Evolutionary conservation across 2,888 invertebrate species (phyloP).

Genomic region (Limnephilus rhombicus): DNA sequence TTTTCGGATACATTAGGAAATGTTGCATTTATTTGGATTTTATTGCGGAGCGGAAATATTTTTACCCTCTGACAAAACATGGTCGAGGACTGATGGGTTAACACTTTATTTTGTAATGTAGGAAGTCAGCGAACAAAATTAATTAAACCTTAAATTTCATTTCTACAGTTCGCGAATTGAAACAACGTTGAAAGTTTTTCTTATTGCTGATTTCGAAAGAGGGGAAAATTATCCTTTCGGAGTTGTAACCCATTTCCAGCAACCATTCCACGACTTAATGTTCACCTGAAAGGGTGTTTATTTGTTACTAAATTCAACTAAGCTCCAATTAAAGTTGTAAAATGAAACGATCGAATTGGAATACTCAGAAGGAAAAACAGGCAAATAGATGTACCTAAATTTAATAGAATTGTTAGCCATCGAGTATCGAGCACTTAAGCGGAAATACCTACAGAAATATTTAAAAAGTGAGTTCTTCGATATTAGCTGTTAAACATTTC

Average conservation of each 20-base stretch:
- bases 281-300: background rate
- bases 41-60: no score
- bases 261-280: background rate
- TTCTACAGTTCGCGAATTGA: background rate
- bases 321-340: background rate
- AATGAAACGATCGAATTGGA: background rate
- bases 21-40: no score
- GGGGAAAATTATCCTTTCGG: background rate
- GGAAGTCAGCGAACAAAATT: constrained; percentile 43
- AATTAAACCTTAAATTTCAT: constrained; percentile 48
- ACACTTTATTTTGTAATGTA: background rate
- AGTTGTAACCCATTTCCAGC: constrained; percentile 10
- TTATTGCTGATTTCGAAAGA: background rate
- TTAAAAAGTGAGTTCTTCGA: no score
- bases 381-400: background rate
- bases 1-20: no score
- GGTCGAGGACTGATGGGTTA: no score
- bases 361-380: background rate
- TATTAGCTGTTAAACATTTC: no score
- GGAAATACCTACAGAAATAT: no score
- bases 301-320: background rate
- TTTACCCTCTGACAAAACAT: no score
- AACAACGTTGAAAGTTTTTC: constrained; percentile 22
- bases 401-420: background rate
- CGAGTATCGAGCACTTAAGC: no score